Conservation (phyloP, 2,113 vertebrate genomes). For the Scomber colias region DNA sequence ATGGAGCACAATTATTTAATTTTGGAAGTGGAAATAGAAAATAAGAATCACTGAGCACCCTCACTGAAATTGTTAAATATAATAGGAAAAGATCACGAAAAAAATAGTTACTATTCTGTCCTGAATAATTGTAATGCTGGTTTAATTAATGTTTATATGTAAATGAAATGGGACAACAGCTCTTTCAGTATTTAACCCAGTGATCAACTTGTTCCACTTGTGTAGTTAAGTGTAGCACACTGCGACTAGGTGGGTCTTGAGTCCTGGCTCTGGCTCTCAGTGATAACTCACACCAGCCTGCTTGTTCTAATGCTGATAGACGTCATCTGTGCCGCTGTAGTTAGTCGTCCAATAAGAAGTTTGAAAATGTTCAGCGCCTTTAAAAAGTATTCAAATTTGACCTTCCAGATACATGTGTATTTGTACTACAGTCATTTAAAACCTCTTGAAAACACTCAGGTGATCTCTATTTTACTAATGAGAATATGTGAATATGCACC, state of each 20-base stretch:
- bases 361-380: neutral
- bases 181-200: neutral
- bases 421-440: neutral
- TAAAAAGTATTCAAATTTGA: neutral
- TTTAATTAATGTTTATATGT: neutral
- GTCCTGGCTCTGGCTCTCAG: conserved; percentile 57
- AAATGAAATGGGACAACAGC: neutral
- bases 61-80: neutral
- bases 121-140: neutral
- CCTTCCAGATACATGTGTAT: neutral
- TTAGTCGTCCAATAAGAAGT: neutral
- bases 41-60: neutral
- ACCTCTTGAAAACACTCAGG: neutral
- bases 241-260: conserved; percentile 71
- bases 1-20: neutral
- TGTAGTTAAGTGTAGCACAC: neutral
- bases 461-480: neutral
- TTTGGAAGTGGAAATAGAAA: neutral
- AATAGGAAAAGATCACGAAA: too few species aligned
- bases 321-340: conserved; percentile 26
- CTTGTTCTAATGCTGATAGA: conserved; percentile 75
- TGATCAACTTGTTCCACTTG: neutral
- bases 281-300: conserved; percentile 71
- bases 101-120: neutral
- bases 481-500: neutral